Conservation (phyloP, 1,140 invertebrate species). For the Sycobia sp. region DNA sequence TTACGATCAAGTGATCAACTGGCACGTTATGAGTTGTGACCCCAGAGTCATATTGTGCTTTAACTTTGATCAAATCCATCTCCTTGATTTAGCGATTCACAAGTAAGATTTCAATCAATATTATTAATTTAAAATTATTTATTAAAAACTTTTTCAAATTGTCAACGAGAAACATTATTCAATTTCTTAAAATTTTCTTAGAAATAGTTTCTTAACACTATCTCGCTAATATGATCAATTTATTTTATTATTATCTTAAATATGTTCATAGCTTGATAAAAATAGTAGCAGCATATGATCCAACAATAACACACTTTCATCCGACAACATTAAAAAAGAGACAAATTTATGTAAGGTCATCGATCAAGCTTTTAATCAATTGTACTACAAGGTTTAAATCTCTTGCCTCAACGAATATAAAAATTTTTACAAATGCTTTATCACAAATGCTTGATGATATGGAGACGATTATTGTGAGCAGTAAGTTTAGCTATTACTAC, state of each 20-base stretch:
- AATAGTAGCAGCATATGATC: constrained; percentile 66
- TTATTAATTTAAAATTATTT: background rate
- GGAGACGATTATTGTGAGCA: constrained; percentile 63
- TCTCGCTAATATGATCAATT: too few species aligned
- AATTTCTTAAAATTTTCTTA: too few species aligned
- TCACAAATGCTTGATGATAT: constrained; percentile 67
- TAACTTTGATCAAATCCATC: constrained; percentile 56
- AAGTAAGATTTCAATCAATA: constrained; percentile 50
- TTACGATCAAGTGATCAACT: constrained; percentile 74
- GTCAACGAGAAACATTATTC: too few species aligned
- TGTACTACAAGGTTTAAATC: constrained; percentile 65
- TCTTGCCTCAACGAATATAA: constrained; percentile 58
- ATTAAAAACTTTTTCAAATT: background rate
- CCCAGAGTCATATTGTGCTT: constrained; percentile 69
- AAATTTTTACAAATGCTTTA: constrained; percentile 63
- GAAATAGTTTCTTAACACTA: too few species aligned
- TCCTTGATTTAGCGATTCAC: constrained; percentile 61
- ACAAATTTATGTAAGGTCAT: constrained; percentile 66
- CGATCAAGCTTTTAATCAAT: constrained; percentile 66
- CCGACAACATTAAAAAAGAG: constrained; percentile 65
- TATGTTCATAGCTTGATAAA: constrained; percentile 66
- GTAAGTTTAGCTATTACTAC: too few species aligned
- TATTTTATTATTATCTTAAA: too few species aligned
- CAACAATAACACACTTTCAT: constrained; percentile 56
- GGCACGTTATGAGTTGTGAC: constrained; percentile 80